Evolutionary conservation across 2,797 vertebrate genomes (phyloP), one percentile per base, ranked within the genome.

Genomic region (Selene dorsalis): DNA sequence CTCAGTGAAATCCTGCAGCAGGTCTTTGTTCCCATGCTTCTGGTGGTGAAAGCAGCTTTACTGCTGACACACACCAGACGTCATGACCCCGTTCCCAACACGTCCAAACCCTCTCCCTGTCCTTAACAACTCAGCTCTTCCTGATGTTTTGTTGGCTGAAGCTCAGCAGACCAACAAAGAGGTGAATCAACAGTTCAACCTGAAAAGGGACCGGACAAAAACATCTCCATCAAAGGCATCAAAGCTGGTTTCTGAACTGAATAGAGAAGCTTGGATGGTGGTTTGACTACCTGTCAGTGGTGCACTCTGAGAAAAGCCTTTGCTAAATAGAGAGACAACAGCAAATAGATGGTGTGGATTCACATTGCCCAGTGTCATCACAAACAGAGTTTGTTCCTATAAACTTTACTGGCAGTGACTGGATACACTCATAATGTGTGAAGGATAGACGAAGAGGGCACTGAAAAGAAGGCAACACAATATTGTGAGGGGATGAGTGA

Each of bases 1-100:
- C 69, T 75, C 26, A 70, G 60, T 84, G 41, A 85, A 88, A 80
- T 83, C 84, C 73, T 66, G 79, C 69, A 80, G 84, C 57, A 64
- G 62, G 66, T 81, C 90, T 90, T 91, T 88, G 90, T 88, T 90
- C 86, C 76, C 68, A 71, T 80, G 86, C 79, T 79, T 74, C 63
- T 69, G 22, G 73, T 58, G 55, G 73, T 65, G 78, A 92, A 92
- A 93, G 83, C 87, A 80, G 90, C 84, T 89, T 92, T 88, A 56
- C 75, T 74, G 69, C 79, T 90, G 91, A 93, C 90, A 90, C 87
- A 91, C 86, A 92, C 72, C 88, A 91, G 90, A 91, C 88, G 80
- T 92, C 91, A 92, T 78, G 86, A 88, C 87, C 90, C 69, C 52
- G 24, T 85, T 82, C 61, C 62, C 69, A 77, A 92, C 81, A 28